A percentile compares a stretch with the other conserved stretches of the same genome.
Evolutionary conservation across 2,797 vertebrate genomes (phyloP).

Genomic region (Coendou prehensilis): DNA sequence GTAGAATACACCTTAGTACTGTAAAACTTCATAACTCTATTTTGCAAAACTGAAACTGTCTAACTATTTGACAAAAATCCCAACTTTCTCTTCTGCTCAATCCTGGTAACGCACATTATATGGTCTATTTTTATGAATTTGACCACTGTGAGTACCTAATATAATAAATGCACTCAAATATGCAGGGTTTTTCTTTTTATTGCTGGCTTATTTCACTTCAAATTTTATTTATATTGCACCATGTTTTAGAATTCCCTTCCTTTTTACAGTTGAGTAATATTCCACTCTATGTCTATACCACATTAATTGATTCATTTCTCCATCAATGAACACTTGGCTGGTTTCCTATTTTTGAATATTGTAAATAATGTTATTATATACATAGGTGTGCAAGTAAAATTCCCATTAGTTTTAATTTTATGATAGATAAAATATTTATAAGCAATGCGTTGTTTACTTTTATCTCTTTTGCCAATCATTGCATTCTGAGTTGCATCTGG

Average conservation of each 20-base stretch:
- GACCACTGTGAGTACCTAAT: neutral
- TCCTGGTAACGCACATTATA: neutral
- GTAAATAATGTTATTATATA: neutral
- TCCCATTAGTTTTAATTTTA: constrained; percentile 12
- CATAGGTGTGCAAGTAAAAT: neutral
- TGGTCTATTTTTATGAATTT: neutral
- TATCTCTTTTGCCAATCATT: neutral
- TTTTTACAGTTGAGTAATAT: neutral
- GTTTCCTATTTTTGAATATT: neutral
- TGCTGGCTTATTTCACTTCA: neutral
- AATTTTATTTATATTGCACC: neutral
- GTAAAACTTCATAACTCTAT: neutral
- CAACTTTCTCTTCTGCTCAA: too few relatives aligned
- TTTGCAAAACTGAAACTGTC: neutral
- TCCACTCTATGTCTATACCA: neutral
- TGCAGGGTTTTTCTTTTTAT: neutral
- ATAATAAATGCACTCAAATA: neutral
- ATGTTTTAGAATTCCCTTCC: neutral
- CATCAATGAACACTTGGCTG: neutral
- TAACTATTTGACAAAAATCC: neutral
- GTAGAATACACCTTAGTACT: neutral
- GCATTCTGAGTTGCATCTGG: neutral
- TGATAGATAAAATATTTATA: neutral
- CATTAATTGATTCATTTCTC: neutral
- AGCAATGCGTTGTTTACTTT: neutral